Conservation (phyloP, 2,113 vertebrate species). For the Vicugna pacos region DNA sequence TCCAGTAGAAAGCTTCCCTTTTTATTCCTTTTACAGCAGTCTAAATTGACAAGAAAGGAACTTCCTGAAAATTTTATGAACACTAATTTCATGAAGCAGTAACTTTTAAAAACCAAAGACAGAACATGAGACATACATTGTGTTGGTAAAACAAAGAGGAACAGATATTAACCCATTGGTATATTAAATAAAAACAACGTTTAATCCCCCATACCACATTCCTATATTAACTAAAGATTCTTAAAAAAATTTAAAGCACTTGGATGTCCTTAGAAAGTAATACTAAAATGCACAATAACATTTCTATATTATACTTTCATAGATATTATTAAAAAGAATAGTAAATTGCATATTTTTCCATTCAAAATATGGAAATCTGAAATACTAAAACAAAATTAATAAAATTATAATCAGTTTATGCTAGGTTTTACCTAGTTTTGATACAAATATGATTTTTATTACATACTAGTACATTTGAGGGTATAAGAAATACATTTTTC, state of each 20-base stretch:
- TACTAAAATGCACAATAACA: conserved; percentile 16
- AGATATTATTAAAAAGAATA: conserved; percentile 47
- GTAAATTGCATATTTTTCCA: background rate
- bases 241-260: conserved; percentile 51
- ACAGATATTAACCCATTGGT: background rate
- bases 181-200: conserved; percentile 50
- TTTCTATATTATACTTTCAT: conserved; percentile 24
- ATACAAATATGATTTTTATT: conserved; percentile 51
- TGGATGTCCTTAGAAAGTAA: conserved; percentile 23
- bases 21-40: conserved; percentile 56
- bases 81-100: conserved; percentile 34
- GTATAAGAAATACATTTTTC: conserved; percentile 19
- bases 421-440: conserved; percentile 21
- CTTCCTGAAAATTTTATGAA: conserved; percentile 30
- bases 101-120: conserved; percentile 47
- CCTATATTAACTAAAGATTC: conserved; percentile 1
- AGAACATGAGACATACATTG: background rate
- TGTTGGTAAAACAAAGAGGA: conserved; percentile 53
- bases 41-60: conserved; percentile 46
- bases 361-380: conserved; percentile 37
- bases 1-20: conserved; percentile 63
- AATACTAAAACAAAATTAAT: conserved; percentile 28
- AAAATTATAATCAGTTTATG: conserved; percentile 24
- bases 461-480: conserved; percentile 17
- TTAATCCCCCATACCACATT: background rate